Conservation (phyloP, 2,113 vertebrate genomes). For the Scolopax mira region DNA sequence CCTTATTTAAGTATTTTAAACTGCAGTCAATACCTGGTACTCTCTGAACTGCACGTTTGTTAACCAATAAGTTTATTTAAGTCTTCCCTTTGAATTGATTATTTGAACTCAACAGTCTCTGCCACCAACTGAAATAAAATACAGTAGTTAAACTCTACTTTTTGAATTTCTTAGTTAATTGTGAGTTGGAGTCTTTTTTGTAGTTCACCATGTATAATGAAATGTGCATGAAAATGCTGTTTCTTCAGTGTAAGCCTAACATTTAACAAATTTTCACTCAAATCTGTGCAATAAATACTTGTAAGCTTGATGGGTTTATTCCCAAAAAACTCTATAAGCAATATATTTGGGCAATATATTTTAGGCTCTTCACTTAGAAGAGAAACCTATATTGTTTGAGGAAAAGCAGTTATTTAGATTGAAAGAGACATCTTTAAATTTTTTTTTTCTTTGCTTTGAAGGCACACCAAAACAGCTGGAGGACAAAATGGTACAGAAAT, state of each 20-base stretch:
- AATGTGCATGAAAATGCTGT: background rate
- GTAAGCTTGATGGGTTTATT: background rate
- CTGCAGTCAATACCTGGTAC: background rate
- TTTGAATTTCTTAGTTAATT: background rate
- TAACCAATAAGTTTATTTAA: background rate
- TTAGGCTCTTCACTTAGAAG: too few relatives aligned
- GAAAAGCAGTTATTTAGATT: background rate
- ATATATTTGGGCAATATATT: too few relatives aligned
- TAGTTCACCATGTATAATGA: background rate
- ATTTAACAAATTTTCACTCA: background rate
- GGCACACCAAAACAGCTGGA: slow-evolving; percentile 90
- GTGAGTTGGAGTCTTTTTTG: background rate
- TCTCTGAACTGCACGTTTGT: background rate
- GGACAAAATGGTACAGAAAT: slow-evolving; percentile 93
- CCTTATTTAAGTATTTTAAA: background rate
- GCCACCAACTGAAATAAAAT: background rate
- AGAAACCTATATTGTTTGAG: background rate
- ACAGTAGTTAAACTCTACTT: background rate
- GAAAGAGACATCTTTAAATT: background rate
- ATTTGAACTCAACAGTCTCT: background rate
- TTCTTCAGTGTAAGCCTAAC: background rate
- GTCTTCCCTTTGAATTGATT: background rate
- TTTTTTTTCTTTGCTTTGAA: slow-evolving; percentile 54
- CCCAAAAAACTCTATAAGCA: background rate
- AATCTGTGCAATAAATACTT: background rate